These are phyloP conservation scores for Archocentrus centrarchus DNA, from an alignment of 2,113 vertebrate genomes.

Conservation along the genomic window DNA sequence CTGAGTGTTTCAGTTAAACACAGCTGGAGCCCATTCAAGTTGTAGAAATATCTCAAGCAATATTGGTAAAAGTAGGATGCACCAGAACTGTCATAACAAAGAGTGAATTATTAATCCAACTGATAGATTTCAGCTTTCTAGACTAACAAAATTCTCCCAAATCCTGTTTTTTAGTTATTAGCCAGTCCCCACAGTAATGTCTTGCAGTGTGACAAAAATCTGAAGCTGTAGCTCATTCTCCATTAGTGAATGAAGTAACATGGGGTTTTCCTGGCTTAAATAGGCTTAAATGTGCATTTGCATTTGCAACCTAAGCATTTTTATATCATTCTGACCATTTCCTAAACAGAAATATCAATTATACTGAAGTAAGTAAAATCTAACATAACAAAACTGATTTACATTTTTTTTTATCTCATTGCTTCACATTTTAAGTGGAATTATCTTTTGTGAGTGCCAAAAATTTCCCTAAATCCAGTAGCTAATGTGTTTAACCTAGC, in stretches of 20 bases:
- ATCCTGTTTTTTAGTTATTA: not conserved
- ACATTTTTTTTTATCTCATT: not conserved
- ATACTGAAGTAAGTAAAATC: not conserved
- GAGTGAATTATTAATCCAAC: not conserved
- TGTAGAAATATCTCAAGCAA: constrained; percentile 6
- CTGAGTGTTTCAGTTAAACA: not conserved
- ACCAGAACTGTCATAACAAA: not conserved
- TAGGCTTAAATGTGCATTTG: not conserved
- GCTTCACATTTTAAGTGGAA: not conserved
- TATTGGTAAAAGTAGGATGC: not conserved
- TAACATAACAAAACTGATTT: not conserved
- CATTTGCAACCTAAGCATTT: not conserved
- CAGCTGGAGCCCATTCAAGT: not conserved
- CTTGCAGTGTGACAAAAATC: not conserved
- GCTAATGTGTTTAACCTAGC: constrained; percentile 48
- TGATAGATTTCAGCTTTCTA: not conserved
- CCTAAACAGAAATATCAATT: not conserved
- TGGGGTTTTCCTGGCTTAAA: not conserved
- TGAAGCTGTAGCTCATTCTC: not conserved
- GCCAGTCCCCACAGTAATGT: not conserved
- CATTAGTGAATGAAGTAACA: not conserved
- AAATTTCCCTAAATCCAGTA: not conserved
- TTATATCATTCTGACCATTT: not conserved
- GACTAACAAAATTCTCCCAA: not conserved
- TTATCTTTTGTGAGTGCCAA: not conserved